Evolutionary conservation across 2,113 vertebrate genomes (phyloP).

Genomic region (Tenebrosternarchus preto): DNA sequence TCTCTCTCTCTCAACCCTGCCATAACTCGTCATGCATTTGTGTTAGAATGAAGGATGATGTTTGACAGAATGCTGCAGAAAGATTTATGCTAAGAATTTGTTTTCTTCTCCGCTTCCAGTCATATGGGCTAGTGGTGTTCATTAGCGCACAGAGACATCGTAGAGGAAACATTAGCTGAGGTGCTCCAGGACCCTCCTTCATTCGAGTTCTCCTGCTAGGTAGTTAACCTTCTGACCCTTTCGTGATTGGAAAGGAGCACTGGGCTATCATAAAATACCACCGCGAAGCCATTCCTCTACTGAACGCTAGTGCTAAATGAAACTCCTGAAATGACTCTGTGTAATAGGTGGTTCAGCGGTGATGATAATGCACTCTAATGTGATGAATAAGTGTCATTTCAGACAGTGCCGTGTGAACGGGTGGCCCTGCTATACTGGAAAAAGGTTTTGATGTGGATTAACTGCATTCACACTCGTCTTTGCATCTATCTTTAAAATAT

Average conservation of each 20-base stretch:
- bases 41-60: not conserved
- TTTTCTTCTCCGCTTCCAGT: not conserved
- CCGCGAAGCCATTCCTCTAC: slow-evolving; percentile 30
- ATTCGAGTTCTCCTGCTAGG: slow-evolving; percentile 3
- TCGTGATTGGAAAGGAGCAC: slow-evolving; percentile 43
- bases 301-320: slow-evolving; percentile 42
- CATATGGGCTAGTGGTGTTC: slow-evolving; percentile 8
- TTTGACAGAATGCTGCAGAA: not conserved
- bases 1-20: too few relatives aligned
- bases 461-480: not conserved
- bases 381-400: slow-evolving; percentile 40
- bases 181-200: slow-evolving; percentile 20
- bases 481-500: not conserved
- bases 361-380: slow-evolving; percentile 41
- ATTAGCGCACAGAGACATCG: slow-evolving; percentile 22
- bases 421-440: not conserved
- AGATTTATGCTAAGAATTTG: not conserved
- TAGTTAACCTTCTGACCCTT: slow-evolving; percentile 46
- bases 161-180: slow-evolving; percentile 14
- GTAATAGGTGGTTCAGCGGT: slow-evolving; percentile 31
- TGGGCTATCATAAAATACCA: slow-evolving; percentile 37
- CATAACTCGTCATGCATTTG: not conserved
- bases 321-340: slow-evolving; percentile 38
- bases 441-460: not conserved
- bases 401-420: slow-evolving; percentile 3